Conservation (phyloP, 1,140 invertebrate genomes). For the Phortica variegata region DNA sequence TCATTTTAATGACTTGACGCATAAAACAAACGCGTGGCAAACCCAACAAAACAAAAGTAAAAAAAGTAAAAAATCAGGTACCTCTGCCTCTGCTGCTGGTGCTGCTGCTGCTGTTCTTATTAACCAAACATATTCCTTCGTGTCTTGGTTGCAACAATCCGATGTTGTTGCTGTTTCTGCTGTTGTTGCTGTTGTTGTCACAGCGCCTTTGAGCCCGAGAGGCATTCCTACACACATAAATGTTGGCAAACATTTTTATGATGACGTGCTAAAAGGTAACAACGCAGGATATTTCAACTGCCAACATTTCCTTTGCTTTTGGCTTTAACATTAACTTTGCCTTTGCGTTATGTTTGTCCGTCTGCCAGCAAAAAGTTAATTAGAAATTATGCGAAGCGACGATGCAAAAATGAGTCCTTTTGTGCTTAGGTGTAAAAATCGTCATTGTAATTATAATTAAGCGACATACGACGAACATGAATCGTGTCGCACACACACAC, state of each 20-base stretch:
- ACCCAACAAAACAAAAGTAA: slow-evolving; percentile 11
- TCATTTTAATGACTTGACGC: slow-evolving; percentile 53
- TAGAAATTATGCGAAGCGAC: slow-evolving; percentile 42
- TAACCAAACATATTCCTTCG: slow-evolving; percentile 20
- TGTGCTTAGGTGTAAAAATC: too few species aligned
- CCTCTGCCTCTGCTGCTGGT: slow-evolving; percentile 34
- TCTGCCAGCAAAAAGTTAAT: slow-evolving; percentile 47
- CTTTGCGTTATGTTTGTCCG: slow-evolving; percentile 11
- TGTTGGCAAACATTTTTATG: slow-evolving; percentile 50
- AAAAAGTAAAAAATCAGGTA: slow-evolving; percentile 23
- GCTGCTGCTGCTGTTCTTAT: slow-evolving; percentile 28
- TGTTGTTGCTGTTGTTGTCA: slow-evolving; percentile 7
- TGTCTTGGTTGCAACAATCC: neutral
- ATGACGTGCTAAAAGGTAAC: slow-evolving; percentile 52
- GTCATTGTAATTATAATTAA: too few species aligned
- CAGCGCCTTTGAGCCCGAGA: slow-evolving; percentile 23
- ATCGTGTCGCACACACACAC: slow-evolving; percentile 30
- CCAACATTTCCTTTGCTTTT: slow-evolving; percentile 2
- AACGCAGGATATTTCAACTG: slow-evolving; percentile 12
- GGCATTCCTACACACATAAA: slow-evolving; percentile 36
- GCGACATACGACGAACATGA: slow-evolving; percentile 4
- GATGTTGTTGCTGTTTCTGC: slow-evolving; percentile 13
- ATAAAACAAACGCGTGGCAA: slow-evolving; percentile 41
- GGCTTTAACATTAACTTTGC: neutral
- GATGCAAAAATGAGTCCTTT: too few species aligned